Conservation (phyloP, 2,797 vertebrate species). For the Meda fulgida region DNA sequence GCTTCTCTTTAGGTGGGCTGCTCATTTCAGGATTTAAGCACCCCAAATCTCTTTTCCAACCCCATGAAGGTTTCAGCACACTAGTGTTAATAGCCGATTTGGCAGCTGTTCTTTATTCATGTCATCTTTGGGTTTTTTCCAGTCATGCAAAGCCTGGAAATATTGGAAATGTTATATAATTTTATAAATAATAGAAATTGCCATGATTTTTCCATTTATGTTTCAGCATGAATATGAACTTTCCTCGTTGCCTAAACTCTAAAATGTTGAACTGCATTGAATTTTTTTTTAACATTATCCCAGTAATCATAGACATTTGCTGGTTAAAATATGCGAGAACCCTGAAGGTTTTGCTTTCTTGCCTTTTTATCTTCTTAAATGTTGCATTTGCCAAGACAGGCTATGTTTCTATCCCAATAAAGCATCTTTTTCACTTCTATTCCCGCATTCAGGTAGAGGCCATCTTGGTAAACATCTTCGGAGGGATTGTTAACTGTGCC, state of each 20-base stretch:
- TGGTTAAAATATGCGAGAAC: background rate
- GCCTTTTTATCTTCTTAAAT: background rate
- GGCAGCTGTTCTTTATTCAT: constrained; percentile 9
- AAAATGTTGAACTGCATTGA: background rate
- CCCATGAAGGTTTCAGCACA: constrained; percentile 14
- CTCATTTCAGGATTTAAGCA: constrained; percentile 17
- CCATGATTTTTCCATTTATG: background rate
- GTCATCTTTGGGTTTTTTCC: background rate
- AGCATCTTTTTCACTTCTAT: background rate
- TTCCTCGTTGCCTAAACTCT: background rate
- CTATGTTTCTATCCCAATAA: background rate
- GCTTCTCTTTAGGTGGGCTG: constrained; percentile 23
- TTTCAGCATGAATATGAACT: background rate
- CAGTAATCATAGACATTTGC: background rate
- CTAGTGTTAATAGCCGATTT: constrained; percentile 13
- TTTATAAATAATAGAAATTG: background rate
- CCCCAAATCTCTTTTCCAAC: constrained; percentile 2
- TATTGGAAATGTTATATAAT: background rate
- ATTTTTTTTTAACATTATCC: too few species aligned
- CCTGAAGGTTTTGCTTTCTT: background rate
- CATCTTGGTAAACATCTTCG: constrained; percentile 97
- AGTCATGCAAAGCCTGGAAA: background rate
- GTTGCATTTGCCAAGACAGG: background rate
- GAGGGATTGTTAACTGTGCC: constrained; percentile 97
- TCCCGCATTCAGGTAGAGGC: constrained; percentile 86